Base-by-base conservation (phyloP, 2,797 vertebrate species). In the Sebastes oblongus region DNA sequence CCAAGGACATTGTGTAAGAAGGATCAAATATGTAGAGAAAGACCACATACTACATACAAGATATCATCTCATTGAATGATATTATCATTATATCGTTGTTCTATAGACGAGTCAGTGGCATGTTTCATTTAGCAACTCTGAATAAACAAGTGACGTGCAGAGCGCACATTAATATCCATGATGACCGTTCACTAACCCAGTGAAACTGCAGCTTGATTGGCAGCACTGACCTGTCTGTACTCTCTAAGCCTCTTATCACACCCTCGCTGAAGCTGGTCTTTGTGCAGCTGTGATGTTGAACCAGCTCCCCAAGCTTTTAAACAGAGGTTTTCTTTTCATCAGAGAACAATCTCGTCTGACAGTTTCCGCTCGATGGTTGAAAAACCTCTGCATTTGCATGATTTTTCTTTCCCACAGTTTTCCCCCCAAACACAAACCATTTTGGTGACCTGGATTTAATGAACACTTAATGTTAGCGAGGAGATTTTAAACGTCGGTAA, bases 171-270 rank as follows among this genome's bases (percentile, higher is more conserved):
- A 24, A 59, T 61, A 39, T 75, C 52, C 39, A 59, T 54, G 20
- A 50, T 58, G 56, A 39, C 36, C 29, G 8, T 64, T 62, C 20
- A 66, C 8, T 30, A 6, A 39, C 20, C 27, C 24, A 12, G 7
- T 56, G 58, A 68, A 76, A 72, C 58, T 59, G 58, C 14, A 59
- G 24, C 50, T 59, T 80, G 77, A 81, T 9, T 46, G 60, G 73
- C 70, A 74, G 42, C 27, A 29, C 32, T 77, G 70, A 74, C 65
- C 65, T 46, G 60, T 72, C 56, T 30, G 56, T 72, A 25, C 68
- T 68, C 46, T 64, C 29, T 64, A 32, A 73, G 52, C 64, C 36
- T 72, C 77, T 73, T 30, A 77, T 84, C 77, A 24, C 32, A 58
- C 29, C 55, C 69, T 77, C 39, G 27, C 30, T 60, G 39, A 77